These are phyloP conservation scores for Phylloscopus trochilus DNA, from an alignment of 2,113 vertebrate genomes.

Conservation along the genomic window DNA sequence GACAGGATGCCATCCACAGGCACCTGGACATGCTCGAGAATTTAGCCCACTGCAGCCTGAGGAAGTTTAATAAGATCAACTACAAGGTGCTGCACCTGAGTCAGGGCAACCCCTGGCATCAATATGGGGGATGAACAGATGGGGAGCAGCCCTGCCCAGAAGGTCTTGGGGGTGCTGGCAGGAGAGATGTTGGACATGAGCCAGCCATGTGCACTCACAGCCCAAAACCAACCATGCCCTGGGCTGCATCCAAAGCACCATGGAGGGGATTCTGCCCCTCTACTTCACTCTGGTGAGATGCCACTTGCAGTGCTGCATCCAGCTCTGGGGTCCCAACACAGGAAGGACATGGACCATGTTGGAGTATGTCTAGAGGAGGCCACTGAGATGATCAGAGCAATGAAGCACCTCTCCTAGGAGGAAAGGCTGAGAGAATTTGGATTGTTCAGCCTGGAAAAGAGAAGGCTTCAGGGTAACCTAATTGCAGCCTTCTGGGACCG, in stretches of 20 bases:
- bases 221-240: neutral
- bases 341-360: neutral
- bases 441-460: neutral
- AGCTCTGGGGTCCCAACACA: neutral
- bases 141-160: neutral
- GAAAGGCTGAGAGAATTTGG: neutral
- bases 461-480: neutral
- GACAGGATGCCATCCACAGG: neutral
- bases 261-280: neutral
- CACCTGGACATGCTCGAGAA: neutral
- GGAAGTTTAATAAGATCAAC: neutral
- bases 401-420: neutral
- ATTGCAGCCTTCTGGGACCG: rapidly evolving
- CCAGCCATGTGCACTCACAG: neutral
- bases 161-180: neutral
- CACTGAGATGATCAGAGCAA: neutral
- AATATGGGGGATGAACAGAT: neutral
- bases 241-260: neutral
- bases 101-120: neutral
- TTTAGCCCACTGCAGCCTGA: neutral
- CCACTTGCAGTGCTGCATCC: neutral
- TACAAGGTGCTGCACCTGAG: neutral
- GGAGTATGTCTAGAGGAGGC: neutral
- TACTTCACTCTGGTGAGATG: neutral
- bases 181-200: neutral